These are phyloP conservation scores for Drosophila cyrtoloma DNA, from an alignment of 2,888 invertebrate genomes.

Conservation along the genomic window DNA sequence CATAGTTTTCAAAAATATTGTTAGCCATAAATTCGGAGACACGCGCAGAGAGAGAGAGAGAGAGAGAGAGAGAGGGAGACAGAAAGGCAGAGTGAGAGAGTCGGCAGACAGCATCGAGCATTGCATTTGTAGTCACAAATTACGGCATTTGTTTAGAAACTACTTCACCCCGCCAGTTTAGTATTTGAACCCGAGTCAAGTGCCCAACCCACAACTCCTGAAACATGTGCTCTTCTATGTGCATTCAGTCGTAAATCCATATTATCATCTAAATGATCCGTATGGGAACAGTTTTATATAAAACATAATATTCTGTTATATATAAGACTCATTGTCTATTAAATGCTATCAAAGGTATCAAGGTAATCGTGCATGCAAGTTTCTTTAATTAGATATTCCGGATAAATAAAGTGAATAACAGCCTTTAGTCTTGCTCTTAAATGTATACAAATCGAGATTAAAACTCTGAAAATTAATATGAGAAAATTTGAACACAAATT, in stretches of 20 bases:
- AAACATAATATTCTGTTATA: neutral
- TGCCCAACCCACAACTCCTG: neutral
- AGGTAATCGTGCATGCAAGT: neutral
- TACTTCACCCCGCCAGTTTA: slow-evolving; percentile 38
- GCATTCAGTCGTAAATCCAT: slow-evolving; percentile 18
- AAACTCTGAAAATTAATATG: neutral
- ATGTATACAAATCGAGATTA: neutral
- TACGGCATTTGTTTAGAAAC: slow-evolving; percentile 60
- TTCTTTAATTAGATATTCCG: neutral
- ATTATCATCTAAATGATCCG: neutral
- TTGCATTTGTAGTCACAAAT: slow-evolving; percentile 60
- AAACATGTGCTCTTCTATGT: slow-evolving; percentile 17
- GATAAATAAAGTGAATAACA: neutral
- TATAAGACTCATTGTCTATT: neutral
- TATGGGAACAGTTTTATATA: neutral
- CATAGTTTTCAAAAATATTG: slow-evolving; percentile 71
- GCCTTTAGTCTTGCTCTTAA: too few relatives aligned
- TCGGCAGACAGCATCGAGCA: slow-evolving; percentile 20
- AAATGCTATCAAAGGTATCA: neutral
- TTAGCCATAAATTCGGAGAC: slow-evolving; percentile 72
- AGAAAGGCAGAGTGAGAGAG: neutral
- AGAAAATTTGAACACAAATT: neutral
- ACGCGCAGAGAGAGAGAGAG: slow-evolving; percentile 26
- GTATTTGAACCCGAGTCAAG: slow-evolving; percentile 42
- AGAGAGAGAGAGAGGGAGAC: neutral